phyloP scores from a whole-genome alignment of 2,797 vertebrate species.

The Phyllotis vaccarum region DNA sequence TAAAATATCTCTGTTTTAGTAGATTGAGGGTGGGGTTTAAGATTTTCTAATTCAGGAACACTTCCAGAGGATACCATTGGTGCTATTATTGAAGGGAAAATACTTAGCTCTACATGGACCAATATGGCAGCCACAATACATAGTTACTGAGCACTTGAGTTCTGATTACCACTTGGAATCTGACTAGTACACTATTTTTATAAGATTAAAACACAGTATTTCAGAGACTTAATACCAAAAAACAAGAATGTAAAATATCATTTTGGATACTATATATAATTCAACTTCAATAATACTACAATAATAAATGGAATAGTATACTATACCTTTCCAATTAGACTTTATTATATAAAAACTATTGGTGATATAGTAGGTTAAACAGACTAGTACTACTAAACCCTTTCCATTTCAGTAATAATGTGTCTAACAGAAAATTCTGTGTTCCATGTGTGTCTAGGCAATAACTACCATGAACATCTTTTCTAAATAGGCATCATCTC shows the following conservation, averaged over 20 bases:
- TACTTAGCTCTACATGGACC: not conserved
- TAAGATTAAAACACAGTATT: not conserved
- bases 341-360: not conserved
- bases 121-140: not conserved
- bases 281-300: slow-evolving; percentile 7
- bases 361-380: not conserved
- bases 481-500: not conserved
- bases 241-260: not conserved
- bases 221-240: not conserved
- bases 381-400: not conserved
- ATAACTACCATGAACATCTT: not conserved
- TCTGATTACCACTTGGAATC: not conserved
- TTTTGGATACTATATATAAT: not conserved
- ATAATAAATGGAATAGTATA: not conserved
- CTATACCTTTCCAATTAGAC: not conserved
- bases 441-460: not conserved
- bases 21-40: not conserved
- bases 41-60: not conserved
- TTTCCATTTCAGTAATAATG: not conserved
- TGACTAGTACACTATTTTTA: not conserved
- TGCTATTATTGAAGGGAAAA: not conserved
- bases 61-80: not conserved
- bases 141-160: not conserved
- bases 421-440: not conserved
- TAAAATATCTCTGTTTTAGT: not conserved